Evolutionary conservation across 2,113 vertebrate species (phyloP).

Genomic region (Sylvietta virens): DNA sequence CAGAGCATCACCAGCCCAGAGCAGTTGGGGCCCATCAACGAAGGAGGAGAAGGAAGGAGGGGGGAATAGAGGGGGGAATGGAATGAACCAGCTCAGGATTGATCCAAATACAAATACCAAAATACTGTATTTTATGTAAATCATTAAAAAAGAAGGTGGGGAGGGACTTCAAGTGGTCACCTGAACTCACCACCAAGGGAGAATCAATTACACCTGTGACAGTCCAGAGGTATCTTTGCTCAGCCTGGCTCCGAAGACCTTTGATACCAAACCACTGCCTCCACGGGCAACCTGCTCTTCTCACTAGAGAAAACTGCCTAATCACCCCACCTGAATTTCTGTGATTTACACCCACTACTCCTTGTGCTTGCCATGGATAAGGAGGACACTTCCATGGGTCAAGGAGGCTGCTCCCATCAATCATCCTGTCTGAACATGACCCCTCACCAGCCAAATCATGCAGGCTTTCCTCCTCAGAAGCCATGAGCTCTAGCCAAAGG

Average conservation of each 20-base stretch:
- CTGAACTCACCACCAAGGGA: background rate
- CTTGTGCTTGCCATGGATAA: background rate
- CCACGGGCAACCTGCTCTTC: background rate
- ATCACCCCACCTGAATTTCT: background rate
- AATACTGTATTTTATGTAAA: background rate
- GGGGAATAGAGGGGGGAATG: background rate
- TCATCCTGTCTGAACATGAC: background rate
- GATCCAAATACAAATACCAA: background rate
- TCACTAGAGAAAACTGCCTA: background rate
- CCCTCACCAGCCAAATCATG: background rate
- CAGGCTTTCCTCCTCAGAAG: background rate
- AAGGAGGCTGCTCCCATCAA: background rate
- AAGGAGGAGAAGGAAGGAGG: background rate
- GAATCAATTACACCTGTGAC: background rate
- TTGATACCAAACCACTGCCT: background rate
- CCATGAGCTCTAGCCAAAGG: background rate
- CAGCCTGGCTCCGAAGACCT: background rate
- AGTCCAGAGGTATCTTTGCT: background rate
- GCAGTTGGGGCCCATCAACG: fast-evolving
- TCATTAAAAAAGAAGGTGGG: background rate
- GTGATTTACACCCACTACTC: background rate
- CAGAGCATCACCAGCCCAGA: background rate
- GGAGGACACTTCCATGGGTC: fast-evolving
- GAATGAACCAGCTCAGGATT: background rate
- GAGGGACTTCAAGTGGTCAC: background rate